Evolutionary conservation across 2,888 invertebrate species (phyloP), one percentile per base, ranked within the genome.

Genomic region (Meteorus cinctellus): DNA sequence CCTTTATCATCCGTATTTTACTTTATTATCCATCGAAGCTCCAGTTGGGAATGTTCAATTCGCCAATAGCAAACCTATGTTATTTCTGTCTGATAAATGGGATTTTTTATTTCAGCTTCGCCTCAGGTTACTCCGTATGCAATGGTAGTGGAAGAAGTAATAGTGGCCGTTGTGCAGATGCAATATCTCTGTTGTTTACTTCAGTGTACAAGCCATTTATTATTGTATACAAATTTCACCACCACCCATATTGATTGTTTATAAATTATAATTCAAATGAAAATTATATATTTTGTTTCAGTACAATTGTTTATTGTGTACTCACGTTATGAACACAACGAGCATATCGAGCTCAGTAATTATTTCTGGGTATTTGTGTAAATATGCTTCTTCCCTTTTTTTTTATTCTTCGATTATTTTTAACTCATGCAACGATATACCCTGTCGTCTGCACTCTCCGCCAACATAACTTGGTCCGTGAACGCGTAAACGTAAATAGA

Each of bases 351-450:
- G 76, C 81, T 79, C 81, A 51, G 74, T 78, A 77, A 81, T 81
- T 81, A 80, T 81, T 80, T 79, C 77, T 79, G 62, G 80, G 80
- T 81, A 80, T 80, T 80, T 77, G 75, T 76, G 77, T 77, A 81
- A 78, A 78, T 77, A 73, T 75, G 66, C 78, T 80, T 78, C 73
- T 74, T 76, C 72, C 75, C 74, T 51, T 78, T 81, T 80, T 81
- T 51, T 77, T 80, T 81, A 79, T 81, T 51, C 77, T 80, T 80
- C 80, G 79, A 80, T 81, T 81, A 81, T 81, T 81, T 81, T 80
- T 81, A 81, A 80, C 81, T 79, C 76, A 36, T 67, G 73, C 76
- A 75, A 75, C 77, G 75, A 41, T 34, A 36, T 12, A 14, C 55
- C 19, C 27, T 60, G 70, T n/a, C 48, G 41, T 36, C 60, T 36